Evolutionary conservation across 2,797 vertebrate genomes (phyloP), one percentile per base, ranked within the genome.

Genomic region (Sarcophilus harrisii): DNA sequence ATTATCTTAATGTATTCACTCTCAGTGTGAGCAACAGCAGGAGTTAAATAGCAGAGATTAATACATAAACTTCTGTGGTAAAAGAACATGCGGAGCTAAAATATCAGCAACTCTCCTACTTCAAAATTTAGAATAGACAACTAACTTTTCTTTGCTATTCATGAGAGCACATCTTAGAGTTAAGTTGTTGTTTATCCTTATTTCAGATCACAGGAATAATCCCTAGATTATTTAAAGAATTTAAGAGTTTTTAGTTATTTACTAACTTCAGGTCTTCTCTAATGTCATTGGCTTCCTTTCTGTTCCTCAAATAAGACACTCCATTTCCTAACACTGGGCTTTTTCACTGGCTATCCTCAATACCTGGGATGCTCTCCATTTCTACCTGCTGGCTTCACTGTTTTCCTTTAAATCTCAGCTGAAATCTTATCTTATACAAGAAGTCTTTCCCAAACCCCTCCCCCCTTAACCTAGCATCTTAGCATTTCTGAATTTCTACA

Each of bases 1-100:
- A 1, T 6, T 9, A 14, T n/a, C 3, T 1, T 45, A 29, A 27
- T 12, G 6, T 5, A 0, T 16, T 11, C 6, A 1, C 14, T 21
- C 54, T 92, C 14, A n/a, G 0, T 6, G 3, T 28, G 38, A 14
- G 54, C 45, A 54, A 5, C 91, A 32, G 38, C 1, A 0, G 38
- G 54, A 28, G 18, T 10, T 24, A 38, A 52, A 0, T 28, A 45
- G 21, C 30, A 24, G 10, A 30, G 9, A 30, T 45, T 1, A 57
- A 1, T 1, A 1, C 32, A 29, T 13, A 18, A 27, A 21, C 45
- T 54, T 58, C 38, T 90, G 49, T 2, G 28, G 32, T 45, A 24
- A 52, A 29, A 30, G 24, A 30, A 16, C 9, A 32, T 90, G 27
- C 29, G 30, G 5, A 11, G 2, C 32, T 54, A 4, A 73, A 32